Conservation (phyloP, 2,113 vertebrate species). For the Astur gentilis region DNA sequence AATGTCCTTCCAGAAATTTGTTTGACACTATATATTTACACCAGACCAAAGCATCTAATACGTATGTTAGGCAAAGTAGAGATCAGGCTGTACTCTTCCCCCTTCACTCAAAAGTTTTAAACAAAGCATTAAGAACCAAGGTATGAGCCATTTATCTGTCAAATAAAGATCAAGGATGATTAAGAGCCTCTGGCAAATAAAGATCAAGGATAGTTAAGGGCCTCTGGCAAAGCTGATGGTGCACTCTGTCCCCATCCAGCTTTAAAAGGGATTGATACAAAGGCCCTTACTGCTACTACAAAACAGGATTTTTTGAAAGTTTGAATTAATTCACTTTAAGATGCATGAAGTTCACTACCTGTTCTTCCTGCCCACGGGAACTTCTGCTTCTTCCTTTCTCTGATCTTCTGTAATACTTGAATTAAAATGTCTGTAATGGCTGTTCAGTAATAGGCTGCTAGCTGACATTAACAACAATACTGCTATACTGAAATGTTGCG, state of each 20-base stretch:
- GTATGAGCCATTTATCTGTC: slow-evolving; percentile 64
- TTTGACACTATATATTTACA: not conserved
- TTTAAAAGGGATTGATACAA: slow-evolving; percentile 64
- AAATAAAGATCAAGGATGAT: slow-evolving; percentile 73
- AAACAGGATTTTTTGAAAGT: slow-evolving; percentile 57
- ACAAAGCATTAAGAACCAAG: slow-evolving; percentile 64
- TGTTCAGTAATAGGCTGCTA: not conserved
- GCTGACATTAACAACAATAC: not conserved
- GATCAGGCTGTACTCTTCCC: not conserved
- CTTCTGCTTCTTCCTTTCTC: not conserved
- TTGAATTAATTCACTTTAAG: slow-evolving; percentile 27
- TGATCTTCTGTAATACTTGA: not conserved
- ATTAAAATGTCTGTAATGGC: not conserved
- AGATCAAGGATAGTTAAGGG: slow-evolving; percentile 61
- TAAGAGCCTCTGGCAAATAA: slow-evolving; percentile 67
- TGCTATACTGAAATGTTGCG: not conserved
- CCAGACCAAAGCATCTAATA: slow-evolving; percentile 18
- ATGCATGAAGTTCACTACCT: not conserved
- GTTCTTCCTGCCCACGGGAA: not conserved
- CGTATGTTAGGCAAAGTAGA: not conserved
- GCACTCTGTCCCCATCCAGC: slow-evolving; percentile 41
- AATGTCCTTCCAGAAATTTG: not conserved
- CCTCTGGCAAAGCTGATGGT: slow-evolving; percentile 59
- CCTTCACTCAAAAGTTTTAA: slow-evolving; percentile 57
- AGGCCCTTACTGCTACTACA: slow-evolving; percentile 57